Evolutionary conservation across 2,888 invertebrate species (phyloP), one percentile per base, ranked within the genome.

Genomic region (Drosophila infuscata): DNA sequence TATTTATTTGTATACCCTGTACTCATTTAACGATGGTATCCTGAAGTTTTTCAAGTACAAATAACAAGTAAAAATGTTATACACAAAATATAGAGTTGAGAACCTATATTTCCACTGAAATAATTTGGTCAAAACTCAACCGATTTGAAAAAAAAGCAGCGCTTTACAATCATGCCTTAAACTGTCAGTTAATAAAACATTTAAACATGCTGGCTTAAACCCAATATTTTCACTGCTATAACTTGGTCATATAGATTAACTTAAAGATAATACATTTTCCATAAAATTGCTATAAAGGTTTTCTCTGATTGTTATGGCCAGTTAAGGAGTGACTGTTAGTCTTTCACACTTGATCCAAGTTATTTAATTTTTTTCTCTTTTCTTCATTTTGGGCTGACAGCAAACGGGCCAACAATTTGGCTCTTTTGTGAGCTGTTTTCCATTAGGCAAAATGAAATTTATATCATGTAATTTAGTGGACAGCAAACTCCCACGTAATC

Each of bases 391-490:
- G 38, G 64, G 17, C 49, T 65, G 17, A 38, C 29, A 49, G 25
- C 29, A 11, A 29, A 46, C 46, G 46, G 25, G 8, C 46, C 15
- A 51, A 29, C 70, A 68, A 70, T 70, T 75, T 58, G 63, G 48
- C 69, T 54, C 54, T 51, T 58, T 46, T 78, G 43, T 61, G 58
- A 64, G 60, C 61, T 69, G 62, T 79, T 79, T 79, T 74, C 82
- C 67, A 74, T 78, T 78, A 78, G 77, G 49, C 59, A 52, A 85
- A 72, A 77, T 77, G 70, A 85, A 88, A 83, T 83, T 85, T 83
- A 88, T 81, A 77, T 83, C 88, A 70, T 77, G 83, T 86, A 74
- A 83, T 85, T 88, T 83, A 59, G 52, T 67, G 36, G 81, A 76
- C 53, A 69, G 62, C 43, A 30, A 58, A 70, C 78, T 56, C 78